Evolutionary conservation across 2,113 vertebrate species (phyloP).

Genomic region (Verasper variegatus): DNA sequence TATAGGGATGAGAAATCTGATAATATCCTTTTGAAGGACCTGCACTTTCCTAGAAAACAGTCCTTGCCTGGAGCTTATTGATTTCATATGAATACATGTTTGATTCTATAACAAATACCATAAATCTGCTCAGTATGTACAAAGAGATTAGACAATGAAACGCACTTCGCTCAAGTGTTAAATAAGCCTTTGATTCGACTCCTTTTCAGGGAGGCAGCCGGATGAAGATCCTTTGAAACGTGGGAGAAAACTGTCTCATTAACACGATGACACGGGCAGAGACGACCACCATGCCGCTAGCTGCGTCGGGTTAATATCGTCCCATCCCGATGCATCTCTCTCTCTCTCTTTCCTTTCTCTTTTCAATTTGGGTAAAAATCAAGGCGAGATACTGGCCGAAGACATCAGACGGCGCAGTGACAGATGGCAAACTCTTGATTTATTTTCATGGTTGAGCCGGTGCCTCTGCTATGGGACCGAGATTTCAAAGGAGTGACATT

Average conservation of each 20-base stretch:
- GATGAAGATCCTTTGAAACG: conserved; percentile 31
- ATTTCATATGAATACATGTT: conserved; percentile 33
- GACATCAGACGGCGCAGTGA: conserved; percentile 63
- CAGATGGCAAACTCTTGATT: conserved; percentile 76
- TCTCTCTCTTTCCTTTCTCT: conserved; percentile 5
- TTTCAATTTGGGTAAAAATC: conserved; percentile 76
- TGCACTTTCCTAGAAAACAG: conserved; percentile 25
- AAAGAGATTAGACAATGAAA: neutral
- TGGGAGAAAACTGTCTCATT: neutral
- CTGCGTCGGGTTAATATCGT: conserved; percentile 1
- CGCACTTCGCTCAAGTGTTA: neutral
- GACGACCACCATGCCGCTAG: conserved; percentile 7
- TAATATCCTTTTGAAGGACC: conserved; percentile 13
- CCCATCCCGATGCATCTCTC: neutral
- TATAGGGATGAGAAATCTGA: conserved; percentile 41
- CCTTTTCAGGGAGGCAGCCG: neutral
- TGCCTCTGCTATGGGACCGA: conserved; percentile 64
- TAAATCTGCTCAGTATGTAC: neutral
- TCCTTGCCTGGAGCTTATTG: conserved; percentile 33
- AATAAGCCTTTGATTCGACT: neutral
- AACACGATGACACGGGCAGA: conserved; percentile 24
- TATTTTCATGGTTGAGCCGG: conserved; percentile 65
- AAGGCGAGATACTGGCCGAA: conserved; percentile 65
- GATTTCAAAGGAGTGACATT: conserved; percentile 75
- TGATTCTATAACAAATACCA: conserved; percentile 9